Conservation (phyloP, 2,797 vertebrate genomes). For the Acanthurus tractus region DNA sequence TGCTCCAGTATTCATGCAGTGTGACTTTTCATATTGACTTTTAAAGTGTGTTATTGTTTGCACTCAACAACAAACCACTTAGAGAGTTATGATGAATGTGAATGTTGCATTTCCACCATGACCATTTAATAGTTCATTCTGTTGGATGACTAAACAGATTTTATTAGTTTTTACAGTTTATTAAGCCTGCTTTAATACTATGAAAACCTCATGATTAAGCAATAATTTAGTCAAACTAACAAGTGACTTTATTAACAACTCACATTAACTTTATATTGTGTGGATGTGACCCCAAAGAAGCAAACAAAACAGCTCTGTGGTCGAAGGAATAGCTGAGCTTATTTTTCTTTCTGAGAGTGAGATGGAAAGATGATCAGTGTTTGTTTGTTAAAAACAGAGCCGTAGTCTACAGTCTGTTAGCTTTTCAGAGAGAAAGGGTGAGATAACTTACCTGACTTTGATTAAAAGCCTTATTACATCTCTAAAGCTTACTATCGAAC, state of each 20-base stretch:
- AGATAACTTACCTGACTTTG: not conserved
- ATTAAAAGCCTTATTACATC: not conserved
- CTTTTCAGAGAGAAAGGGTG: not conserved
- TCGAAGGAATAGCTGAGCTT: not conserved
- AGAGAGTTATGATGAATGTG: not conserved
- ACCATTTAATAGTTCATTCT: not conserved
- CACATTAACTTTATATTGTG: not conserved
- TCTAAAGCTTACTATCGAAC: not conserved
- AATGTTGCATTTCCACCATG: not conserved
- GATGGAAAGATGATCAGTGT: not conserved
- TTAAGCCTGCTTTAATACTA: not conserved
- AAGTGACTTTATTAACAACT: too few species aligned
- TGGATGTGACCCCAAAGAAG: not conserved
- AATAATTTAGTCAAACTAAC: not conserved
- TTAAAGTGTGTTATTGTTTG: not conserved
- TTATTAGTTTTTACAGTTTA: not conserved
- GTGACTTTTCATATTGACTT: not conserved
- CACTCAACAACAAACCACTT: not conserved
- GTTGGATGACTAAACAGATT: not conserved
- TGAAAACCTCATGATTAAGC: slow-evolving; percentile 18
- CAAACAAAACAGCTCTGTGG: not conserved
- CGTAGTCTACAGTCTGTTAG: not conserved
- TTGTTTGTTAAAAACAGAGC: not conserved
- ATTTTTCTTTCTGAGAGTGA: not conserved
- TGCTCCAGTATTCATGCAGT: not conserved